These are phyloP conservation scores for Menura novaehollandiae DNA, from an alignment of 2,113 vertebrate genomes.

Conservation along the genomic window DNA sequence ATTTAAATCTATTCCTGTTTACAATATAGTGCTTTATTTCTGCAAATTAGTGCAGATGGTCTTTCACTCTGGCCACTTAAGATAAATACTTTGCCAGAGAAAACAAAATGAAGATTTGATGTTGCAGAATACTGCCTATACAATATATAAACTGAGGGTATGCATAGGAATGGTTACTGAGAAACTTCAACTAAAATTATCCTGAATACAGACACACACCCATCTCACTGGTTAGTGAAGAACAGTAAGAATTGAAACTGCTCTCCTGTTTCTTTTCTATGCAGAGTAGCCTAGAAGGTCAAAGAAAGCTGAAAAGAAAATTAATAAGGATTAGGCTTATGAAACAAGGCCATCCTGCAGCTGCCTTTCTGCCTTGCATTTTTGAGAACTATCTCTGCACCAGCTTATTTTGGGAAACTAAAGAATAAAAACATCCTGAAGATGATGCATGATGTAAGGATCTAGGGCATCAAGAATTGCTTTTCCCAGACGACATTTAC, in stretches of 20 bases:
- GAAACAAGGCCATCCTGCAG: conserved; percentile 9
- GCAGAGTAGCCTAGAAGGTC: background rate
- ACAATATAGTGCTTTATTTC: background rate
- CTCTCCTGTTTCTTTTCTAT: background rate
- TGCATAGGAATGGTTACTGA: background rate
- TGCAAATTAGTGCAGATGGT: background rate
- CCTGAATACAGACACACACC: background rate
- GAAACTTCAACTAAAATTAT: background rate
- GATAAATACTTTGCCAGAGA: background rate
- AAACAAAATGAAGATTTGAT: background rate
- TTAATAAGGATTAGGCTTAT: background rate
- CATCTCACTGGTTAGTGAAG: background rate
- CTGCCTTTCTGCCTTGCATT: background rate
- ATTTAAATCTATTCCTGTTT: background rate
- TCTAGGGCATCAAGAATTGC: background rate
- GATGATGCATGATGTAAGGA: background rate
- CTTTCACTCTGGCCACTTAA: background rate
- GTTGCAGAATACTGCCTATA: background rate
- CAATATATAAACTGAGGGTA: background rate
- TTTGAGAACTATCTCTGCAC: background rate
- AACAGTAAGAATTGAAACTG: background rate
- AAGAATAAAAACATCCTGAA: conserved; percentile 22
- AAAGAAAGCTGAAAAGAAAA: background rate
- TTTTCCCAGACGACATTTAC: background rate
- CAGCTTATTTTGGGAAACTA: conserved; percentile 35